These are phyloP conservation scores for Mythimna ferrago DNA, from an alignment of 2,888 invertebrate species.

Conservation along the genomic window DNA sequence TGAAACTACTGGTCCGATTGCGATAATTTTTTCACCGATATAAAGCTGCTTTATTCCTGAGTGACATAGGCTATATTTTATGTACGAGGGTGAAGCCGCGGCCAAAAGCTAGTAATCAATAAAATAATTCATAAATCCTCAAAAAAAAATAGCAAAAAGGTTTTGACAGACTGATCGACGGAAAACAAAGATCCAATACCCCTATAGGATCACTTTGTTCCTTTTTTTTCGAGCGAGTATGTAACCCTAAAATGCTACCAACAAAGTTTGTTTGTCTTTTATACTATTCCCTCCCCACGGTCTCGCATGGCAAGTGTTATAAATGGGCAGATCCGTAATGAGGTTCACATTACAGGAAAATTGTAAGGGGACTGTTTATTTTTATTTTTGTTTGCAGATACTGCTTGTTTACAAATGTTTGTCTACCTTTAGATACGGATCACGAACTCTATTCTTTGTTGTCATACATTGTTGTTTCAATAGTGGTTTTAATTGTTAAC, in stretches of 20 bases:
- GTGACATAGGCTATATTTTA: too few species aligned
- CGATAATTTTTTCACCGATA: too few species aligned
- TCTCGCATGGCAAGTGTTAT: constrained; percentile 41
- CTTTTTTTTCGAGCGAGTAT: too few species aligned
- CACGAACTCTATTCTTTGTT: not conserved
- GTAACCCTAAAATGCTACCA: not conserved
- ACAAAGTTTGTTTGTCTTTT: constrained; percentile 18
- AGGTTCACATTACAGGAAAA: constrained; percentile 51
- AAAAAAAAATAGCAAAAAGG: too few species aligned
- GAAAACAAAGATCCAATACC: too few species aligned
- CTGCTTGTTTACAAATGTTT: constrained; percentile 32
- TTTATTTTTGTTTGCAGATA: constrained; percentile 38
- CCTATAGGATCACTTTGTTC: too few species aligned
- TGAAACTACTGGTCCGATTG: too few species aligned
- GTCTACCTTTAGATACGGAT: constrained; percentile 4
- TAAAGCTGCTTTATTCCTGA: too few species aligned
- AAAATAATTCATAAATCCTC: too few species aligned
- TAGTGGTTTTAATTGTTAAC: not conserved
- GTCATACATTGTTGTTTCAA: not conserved
- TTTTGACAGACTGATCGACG: too few species aligned
- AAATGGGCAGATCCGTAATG: constrained; percentile 55
- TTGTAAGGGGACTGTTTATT: constrained; percentile 37
- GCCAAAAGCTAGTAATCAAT: too few species aligned
- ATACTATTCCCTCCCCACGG: constrained; percentile 23
- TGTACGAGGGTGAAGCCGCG: too few species aligned